Base-by-base conservation (phyloP, 2,888 invertebrate genomes). In the Listrodromus nycthemerus region DNA sequence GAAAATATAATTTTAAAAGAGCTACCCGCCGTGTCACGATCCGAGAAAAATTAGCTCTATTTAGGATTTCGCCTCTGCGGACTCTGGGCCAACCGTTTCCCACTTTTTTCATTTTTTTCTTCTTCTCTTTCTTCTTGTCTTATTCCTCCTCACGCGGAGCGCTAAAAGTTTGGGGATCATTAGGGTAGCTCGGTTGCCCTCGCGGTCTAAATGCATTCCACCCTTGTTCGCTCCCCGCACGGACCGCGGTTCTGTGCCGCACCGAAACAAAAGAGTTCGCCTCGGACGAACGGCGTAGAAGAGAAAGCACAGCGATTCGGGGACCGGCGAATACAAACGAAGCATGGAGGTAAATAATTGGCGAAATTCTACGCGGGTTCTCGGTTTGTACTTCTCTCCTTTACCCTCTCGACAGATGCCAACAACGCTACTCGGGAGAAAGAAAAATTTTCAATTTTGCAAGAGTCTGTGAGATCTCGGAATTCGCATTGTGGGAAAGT, bases 1-100 rank as follows among this genome's bases (percentile, higher is more conserved):
- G 84, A 84, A 84, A 81, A 81, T 71, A 45, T 75, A 81, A 82
- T 48, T 82, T 82, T 50, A 77, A 58, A 63, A 74, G 80, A 73
- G 37, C 48, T 48, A 50, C 69, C 65, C 81, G 78, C 45, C 50
- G 78, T 75, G 84, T 82, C 81, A 82, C 33, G 33, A 70, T 77
- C 67, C 16, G 65, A 81, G 81, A 84, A 82, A 82, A 84, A 84
- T 84, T 61, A 50, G 58, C 70, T 50, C 78, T 79, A 37, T 79
- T 84, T 84, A 70, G 50, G 70, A 74, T 78, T 84, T 75, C 37
- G 37, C 45, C 48, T 66, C 63, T 70, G 69, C 16, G 37, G 21
- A 55, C 61, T 63, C 58, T 33, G 33, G n/a, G 4, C 63, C 66
- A 77, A 61, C 80, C 70, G 78, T 75, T 65, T 21, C 41, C 55